Evolutionary conservation across 2,113 vertebrate genomes (phyloP).

Genomic region (Phocoena sinus): DNA sequence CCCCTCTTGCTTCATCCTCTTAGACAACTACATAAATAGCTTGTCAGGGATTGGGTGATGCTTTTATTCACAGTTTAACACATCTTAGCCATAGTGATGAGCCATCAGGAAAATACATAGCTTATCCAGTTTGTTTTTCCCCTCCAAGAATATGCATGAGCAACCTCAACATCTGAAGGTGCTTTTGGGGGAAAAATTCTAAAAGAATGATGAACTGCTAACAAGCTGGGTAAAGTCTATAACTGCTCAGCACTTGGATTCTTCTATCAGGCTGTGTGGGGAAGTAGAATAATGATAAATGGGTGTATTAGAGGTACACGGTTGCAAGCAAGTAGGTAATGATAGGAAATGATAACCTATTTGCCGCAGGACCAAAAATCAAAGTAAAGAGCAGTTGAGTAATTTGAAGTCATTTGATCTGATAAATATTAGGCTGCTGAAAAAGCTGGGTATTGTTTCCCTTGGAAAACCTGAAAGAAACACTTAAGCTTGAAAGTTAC

Average conservation of each 20-base stretch:
- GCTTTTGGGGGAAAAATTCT: background rate
- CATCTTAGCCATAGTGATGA: background rate
- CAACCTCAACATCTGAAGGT: background rate
- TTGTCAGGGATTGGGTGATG: too few relatives aligned
- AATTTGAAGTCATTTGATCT: slow-evolving; percentile 38
- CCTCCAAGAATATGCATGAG: background rate
- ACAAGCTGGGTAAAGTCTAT: background rate
- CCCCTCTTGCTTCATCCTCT: background rate
- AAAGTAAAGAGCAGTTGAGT: background rate
- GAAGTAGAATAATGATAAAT: background rate
- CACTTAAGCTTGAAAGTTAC: background rate
- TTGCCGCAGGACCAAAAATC: background rate
- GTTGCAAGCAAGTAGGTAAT: background rate
- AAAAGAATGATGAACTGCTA: background rate
- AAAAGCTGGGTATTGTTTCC: background rate
- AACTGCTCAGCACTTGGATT: background rate
- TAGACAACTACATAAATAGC: background rate
- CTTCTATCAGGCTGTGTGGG: background rate
- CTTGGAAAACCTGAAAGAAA: background rate
- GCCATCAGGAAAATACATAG: background rate
- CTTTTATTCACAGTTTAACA: background rate
- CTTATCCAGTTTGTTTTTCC: background rate
- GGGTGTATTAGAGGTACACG: background rate
- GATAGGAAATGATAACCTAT: slow-evolving; percentile 10
- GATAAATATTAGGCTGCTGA: background rate